Evolutionary conservation across 2,113 vertebrate genomes (phyloP), one percentile per base, ranked within the genome.

Genomic region (Benitochromis conjunctus): DNA sequence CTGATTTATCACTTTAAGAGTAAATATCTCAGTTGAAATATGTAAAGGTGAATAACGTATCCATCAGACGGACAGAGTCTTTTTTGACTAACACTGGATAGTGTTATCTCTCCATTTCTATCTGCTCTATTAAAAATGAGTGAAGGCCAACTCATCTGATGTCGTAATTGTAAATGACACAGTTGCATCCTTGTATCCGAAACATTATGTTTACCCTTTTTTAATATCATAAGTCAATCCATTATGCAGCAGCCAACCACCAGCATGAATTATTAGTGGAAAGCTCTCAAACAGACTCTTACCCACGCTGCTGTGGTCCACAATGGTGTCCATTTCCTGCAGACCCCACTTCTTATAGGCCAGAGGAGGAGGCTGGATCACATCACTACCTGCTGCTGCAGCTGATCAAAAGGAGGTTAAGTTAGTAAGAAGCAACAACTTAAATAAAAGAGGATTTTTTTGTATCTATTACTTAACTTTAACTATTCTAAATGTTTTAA

Each of bases 321-420:
- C 95, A 79, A 99, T 97, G 0, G 90, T 94, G 87, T 99, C 98
- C 96, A 98, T 96, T 89, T 99, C 98, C 94, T 99, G 98, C 58
- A 99, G 96, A 58, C 98, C 98, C 98, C 98, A 99, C 90, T 99
- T 99, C 96, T 99, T 99, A 91, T 99, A 99, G 76, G 98, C 96
- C 93, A 99, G 94, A 1, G 99, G 99, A 60, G 99, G 99, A 19
- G 99, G 99, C 74, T 99, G 98, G 81, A 98, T 95, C 54, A 96
- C 97, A 88, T 99, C 99, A 91, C 97, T 98, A 82, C 99, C 99
- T 60, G 98, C 98, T 87, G 99, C 99, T 82, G 99, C 96, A 88
- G 99, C 99, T 99, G 94, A 78, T 80, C 9, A 51, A 95, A 29
- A 36, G 56, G 29, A 79, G 34, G 24, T 6, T 12, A 41, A 16